Conservation (phyloP, 2,888 invertebrate species). For the Scelioninae gen. 1 region DNA sequence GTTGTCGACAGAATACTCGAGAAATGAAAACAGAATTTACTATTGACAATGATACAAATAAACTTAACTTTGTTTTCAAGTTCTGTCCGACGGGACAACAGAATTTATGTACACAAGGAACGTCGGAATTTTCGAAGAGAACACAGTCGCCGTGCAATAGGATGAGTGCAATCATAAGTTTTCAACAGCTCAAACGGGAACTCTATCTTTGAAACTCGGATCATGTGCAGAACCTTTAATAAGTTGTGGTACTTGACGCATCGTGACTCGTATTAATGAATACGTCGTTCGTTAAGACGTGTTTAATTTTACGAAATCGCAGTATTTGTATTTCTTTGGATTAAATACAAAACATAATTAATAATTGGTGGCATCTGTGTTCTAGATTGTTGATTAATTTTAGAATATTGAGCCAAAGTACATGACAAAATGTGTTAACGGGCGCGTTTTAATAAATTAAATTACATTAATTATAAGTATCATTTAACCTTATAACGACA, state of each 20-base stretch:
- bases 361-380: neutral
- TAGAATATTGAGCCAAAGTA: neutral
- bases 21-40: constrained; percentile 38
- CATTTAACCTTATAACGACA: too few relatives aligned
- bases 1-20: constrained; percentile 4
- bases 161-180: constrained; percentile 58
- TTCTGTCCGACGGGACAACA: constrained; percentile 13
- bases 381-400: neutral
- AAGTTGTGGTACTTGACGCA: constrained; percentile 53
- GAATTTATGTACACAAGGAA: constrained; percentile 44
- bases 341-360: constrained; percentile 17
- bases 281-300: constrained; percentile 21
- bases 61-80: constrained; percentile 47
- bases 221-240: constrained; percentile 53
- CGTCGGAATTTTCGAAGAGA: constrained; percentile 39
- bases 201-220: constrained; percentile 52
- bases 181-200: constrained; percentile 49
- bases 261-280: constrained; percentile 52
- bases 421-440: too few relatives aligned
- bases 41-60: constrained; percentile 52
- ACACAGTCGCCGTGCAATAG: constrained; percentile 32
- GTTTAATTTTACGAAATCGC: constrained; percentile 28
- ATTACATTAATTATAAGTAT: too few relatives aligned
- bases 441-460: too few relatives aligned
- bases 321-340: neutral